Conservation (phyloP, 1,140 invertebrate genomes). For the Hycleus cichorii region DNA sequence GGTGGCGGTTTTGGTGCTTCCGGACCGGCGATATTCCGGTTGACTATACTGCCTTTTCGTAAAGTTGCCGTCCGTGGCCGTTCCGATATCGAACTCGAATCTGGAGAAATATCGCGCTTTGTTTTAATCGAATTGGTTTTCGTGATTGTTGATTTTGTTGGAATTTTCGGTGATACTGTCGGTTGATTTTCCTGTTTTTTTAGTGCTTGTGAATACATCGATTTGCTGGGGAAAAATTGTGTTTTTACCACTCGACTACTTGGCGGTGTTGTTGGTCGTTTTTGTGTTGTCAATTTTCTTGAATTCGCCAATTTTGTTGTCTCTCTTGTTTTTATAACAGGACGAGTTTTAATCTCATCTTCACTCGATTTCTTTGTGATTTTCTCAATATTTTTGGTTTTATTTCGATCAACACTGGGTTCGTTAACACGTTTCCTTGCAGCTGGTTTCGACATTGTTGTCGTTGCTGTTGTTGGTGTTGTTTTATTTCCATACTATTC, state of each 20-base stretch:
- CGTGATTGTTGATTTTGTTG: background rate
- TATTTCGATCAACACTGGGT: background rate
- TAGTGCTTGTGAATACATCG: slow-evolving; percentile 31
- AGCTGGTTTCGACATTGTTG: background rate
- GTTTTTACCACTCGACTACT: slow-evolving; percentile 27
- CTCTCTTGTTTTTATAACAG: background rate
- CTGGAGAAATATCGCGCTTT: slow-evolving; percentile 6
- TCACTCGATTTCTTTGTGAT: background rate
- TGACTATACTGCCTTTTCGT: slow-evolving; percentile 33
- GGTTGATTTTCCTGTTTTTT: slow-evolving; percentile 16
- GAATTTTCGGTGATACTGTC: slow-evolving; percentile 2
- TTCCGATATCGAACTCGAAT: slow-evolving; percentile 22
- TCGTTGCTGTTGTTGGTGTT: background rate
- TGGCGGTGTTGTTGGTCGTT: slow-evolving; percentile 16
- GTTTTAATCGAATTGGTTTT: background rate
- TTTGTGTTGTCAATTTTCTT: slow-evolving; percentile 1
- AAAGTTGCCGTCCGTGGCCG: slow-evolving; percentile 36
- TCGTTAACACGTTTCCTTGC: slow-evolving; percentile 4
- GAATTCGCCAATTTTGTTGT: background rate
- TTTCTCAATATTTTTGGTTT: background rate
- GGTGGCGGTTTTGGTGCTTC: slow-evolving; percentile 22
- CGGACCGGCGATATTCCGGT: slow-evolving; percentile 33
- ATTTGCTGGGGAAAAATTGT: slow-evolving; percentile 36
- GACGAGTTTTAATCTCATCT: background rate
- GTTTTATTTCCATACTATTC: background rate